These are phyloP conservation scores for Hydractinia symbiolongicarpus DNA, from an alignment of 30 jellyfish, hydroid and myxozoan genomes.

Conservation along the genomic window DNA sequence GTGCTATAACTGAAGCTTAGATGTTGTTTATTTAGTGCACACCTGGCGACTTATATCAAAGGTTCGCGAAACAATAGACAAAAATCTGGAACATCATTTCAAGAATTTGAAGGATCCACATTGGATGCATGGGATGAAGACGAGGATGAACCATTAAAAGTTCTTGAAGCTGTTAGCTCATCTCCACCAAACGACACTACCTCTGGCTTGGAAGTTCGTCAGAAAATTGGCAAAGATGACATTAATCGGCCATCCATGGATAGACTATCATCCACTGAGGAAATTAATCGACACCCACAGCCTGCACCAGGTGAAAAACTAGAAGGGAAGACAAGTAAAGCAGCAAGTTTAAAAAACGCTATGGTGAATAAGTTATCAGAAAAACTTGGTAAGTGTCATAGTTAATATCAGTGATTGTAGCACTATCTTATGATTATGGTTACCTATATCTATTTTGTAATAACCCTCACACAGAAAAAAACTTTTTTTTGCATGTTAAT, in stretches of 20 bases:
- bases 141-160: conserved; percentile 65
- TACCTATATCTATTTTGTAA: too few relatives aligned
- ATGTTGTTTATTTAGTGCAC: conserved; percentile 33
- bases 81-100: conserved; percentile 59
- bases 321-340: conserved; percentile 6
- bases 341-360: conserved; percentile 60
- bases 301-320: conserved; percentile 9
- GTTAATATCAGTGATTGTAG: not conserved
- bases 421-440: too few relatives aligned
- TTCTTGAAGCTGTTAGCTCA: conserved; percentile 33
- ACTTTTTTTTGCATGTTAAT: too few relatives aligned
- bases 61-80: conserved; percentile 29
- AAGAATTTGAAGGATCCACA: conserved; percentile 90
- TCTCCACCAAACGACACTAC: conserved; percentile 20
- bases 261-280: not conserved
- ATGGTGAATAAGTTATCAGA: conserved; percentile 73
- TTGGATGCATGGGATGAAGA: conserved; percentile 89
- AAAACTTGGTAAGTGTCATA: conserved; percentile 56
- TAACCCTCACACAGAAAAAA: too few relatives aligned
- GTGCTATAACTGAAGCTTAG: not conserved
- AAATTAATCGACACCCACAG: conserved; percentile 29
- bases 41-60: conserved; percentile 59
- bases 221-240: conserved; percentile 14
- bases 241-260: conserved; percentile 19
- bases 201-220: conserved; percentile 6